Evolutionary conservation across 2,888 invertebrate genomes (phyloP), one percentile per base, ranked within the genome.

Genomic region (Tenthredo amoena): DNA sequence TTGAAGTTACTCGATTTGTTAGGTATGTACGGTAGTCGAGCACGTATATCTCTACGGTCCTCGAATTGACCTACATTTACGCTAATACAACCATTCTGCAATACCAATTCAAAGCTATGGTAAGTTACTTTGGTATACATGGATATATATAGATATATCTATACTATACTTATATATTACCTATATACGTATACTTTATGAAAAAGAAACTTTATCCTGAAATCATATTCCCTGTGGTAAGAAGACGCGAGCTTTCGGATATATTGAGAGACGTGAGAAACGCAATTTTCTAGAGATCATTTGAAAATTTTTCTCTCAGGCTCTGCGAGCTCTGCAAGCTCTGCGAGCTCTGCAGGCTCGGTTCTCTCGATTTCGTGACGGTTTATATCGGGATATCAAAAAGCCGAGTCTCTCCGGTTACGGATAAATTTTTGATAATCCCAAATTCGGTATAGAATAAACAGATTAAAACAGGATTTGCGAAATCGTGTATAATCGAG

Each of bases 281-380:
- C 47, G 76, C 76, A 76, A 76, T 76, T 76, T 76, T 76, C 76
- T 2, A 21, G 76, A 76, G 31, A 76, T 76, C 76, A 76, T 76
- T 47, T 26, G 76, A 47, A 71, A 71, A 76, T 76, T 62, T 62
- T 21, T 26, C 62, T 12, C 26, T 26, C 26, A 26, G 7, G 10
- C 26, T 47, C 6, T 6, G 26, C n/a, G n/a, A 18, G 71, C n/a
- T 18, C 6, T 1, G 26, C 7, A n/a, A n/a, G 71, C n/a, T 18
- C 1, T 6, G 26, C n/a, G n/a, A 18, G 71, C n/a, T 18, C 6
- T 1, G 26, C 7, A n/a, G 34, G 71, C n/a, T 18, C 1, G 6
- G 37, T 71, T 71, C 71, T 31, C 10, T 68, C 68, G 26, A 72
- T 55, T n/a, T 72, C 21, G 21, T 43, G 15, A 21, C 40, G 31